Percentiles rank a stretch among this genome's conserved stretches.
Evolutionary conservation across 1,140 invertebrate genomes (phyloP).

Genomic region (Drusus annulatus): DNA sequence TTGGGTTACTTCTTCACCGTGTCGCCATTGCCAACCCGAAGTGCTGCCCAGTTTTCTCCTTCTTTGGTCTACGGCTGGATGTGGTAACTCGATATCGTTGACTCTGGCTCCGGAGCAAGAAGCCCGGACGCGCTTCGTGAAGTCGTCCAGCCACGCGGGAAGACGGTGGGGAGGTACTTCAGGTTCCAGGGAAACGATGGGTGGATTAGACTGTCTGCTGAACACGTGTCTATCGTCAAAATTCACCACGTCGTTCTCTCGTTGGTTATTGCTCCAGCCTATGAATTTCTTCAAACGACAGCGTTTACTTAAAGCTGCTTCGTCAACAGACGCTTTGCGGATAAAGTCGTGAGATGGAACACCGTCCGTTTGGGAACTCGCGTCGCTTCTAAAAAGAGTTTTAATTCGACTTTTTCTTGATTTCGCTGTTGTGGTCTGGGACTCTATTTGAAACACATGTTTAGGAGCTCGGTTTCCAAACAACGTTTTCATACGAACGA

Average conservation of each 20-base stretch:
- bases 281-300: conserved; percentile 41
- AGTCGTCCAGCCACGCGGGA: conserved; percentile 33
- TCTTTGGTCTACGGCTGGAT: conserved; percentile 8
- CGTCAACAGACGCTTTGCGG: conserved; percentile 18
- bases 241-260: conserved; percentile 19
- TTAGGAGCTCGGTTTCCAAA: conserved; percentile 38
- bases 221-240: conserved; percentile 55
- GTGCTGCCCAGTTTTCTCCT: conserved; percentile 43
- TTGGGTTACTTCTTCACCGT: not conserved
- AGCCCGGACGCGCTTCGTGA: conserved; percentile 36
- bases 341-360: not conserved
- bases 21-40: conserved; percentile 44
- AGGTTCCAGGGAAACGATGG: conserved; percentile 11
- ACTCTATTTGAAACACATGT: conserved; percentile 8
- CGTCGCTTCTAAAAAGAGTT: conserved; percentile 47
- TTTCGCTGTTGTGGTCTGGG: not conserved
- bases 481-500: conserved; percentile 51
- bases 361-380: conserved; percentile 43
- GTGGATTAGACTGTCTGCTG: conserved; percentile 52
- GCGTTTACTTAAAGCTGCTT: not conserved
- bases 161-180: not conserved
- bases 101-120: conserved; percentile 46
- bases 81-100: conserved; percentile 49
- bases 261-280: not conserved
- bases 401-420: conserved; percentile 21